These are phyloP conservation scores for Euwallacea similis DNA, from an alignment of 1,140 invertebrate genomes.

Conservation along the genomic window DNA sequence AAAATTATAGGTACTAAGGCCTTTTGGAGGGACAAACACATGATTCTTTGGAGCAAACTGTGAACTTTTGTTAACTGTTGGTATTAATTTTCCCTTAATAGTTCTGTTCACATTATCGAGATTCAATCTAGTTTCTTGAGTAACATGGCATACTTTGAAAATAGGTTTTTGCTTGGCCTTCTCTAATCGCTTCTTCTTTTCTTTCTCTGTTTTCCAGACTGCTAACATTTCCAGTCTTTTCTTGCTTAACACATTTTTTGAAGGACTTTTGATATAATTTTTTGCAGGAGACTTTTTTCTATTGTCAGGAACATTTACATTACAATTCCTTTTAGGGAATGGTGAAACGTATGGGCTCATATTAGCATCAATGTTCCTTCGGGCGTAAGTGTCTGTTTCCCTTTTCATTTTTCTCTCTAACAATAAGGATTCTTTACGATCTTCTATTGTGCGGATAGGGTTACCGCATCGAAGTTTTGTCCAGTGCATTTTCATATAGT, in stretches of 20 bases:
- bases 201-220: constrained; percentile 42
- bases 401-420: constrained; percentile 32
- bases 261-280: not conserved
- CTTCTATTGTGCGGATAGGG: constrained; percentile 3
- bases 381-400: constrained; percentile 25
- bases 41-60: constrained; percentile 41
- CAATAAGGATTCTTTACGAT: constrained; percentile 18
- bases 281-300: not conserved
- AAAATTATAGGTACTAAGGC: constrained; percentile 14
- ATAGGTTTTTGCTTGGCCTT: constrained; percentile 39
- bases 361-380: constrained; percentile 34
- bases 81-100: constrained; percentile 39
- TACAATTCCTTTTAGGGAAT: not conserved
- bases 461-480: constrained; percentile 17
- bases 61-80: constrained; percentile 1
- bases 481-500: constrained; percentile 29
- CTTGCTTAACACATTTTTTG: not conserved
- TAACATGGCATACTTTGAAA: constrained; percentile 43
- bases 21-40: constrained; percentile 38
- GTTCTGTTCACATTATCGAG: constrained; percentile 38
- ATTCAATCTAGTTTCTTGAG: not conserved
- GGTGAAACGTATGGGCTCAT: constrained; percentile 26
- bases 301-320: not conserved
- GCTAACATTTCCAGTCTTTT: constrained; percentile 38
- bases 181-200: constrained; percentile 25